Base-by-base conservation (phyloP, 1,140 invertebrate genomes). In the Zaprionus tsacasi region DNA sequence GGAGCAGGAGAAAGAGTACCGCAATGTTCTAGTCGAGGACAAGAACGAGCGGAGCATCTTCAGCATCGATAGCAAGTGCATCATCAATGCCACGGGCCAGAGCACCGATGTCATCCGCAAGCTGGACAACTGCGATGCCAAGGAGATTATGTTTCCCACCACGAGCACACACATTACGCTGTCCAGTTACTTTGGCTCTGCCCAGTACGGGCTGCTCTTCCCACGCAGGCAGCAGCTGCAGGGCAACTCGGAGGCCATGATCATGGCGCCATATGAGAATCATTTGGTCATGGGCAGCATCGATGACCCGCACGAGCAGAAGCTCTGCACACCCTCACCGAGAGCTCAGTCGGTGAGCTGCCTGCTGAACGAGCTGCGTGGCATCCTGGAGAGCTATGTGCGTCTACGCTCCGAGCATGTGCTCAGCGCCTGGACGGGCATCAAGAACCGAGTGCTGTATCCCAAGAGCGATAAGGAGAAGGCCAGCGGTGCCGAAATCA, bases 31-130 rank as follows among this genome's bases (percentile, higher is more conserved):
- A 0, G 75, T 81, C 4, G n/a, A 54, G 17, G 85, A 88, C 38
- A 4, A 10, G 7, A 0, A 89, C 7, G 66, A 35, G 1, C 36
- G 52, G 0, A n/a, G 58, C 10, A 15, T 17, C 10, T 72, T 85
- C 27, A 52, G 30, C 4, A 67, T 88, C 3, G 60, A 73, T 7
- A 66, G 38, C 6, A 55, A 3, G 54, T 83, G 54, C 5, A 12
- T 77, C 1, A 88, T 88, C 54, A 88, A 88, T 40, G 78, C 85
- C 3, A 88, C 85, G 1, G 85, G 85, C 3, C 33, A 78, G 0
- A 56, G 40, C 2, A 89, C 81, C 0, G 85, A 88, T 52, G 36
- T 6, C 3, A 6, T 88, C 0, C 50, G 85, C 0, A 43, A 71
- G 13, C 21, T 88, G 75, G 85, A 89, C 15, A 70, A 76, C 17